phyloP scores from a whole-genome alignment of 2,113 vertebrate genomes.

The Fregetta grallaria region DNA sequence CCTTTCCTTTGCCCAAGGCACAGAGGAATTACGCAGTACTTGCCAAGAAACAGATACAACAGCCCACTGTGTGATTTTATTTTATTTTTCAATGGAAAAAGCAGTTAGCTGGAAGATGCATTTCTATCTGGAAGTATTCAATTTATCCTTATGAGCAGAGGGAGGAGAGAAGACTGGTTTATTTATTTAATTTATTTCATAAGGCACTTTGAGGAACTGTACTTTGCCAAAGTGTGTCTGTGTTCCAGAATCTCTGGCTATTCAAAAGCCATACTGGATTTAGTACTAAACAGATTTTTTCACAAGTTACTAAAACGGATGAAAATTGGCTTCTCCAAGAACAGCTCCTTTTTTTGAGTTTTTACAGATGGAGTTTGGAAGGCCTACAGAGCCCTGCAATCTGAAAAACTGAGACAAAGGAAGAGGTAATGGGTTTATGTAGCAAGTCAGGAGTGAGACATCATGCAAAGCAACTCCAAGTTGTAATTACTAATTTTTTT shows the following conservation, averaged over 20 bases:
- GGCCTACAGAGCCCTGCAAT: constrained; percentile 28
- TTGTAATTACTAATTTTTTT: not conserved
- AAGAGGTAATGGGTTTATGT: not conserved
- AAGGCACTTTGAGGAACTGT: constrained; percentile 4
- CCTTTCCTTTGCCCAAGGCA: not conserved
- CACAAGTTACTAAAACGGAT: constrained; percentile 52
- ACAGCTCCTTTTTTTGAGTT: constrained; percentile 38
- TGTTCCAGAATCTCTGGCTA: constrained; percentile 55
- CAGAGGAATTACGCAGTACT: not conserved
- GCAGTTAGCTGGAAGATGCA: not conserved
- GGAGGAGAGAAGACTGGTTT: not conserved
- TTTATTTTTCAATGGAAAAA: not conserved
- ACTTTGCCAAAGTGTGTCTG: constrained; percentile 24
- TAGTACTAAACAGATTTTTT: constrained; percentile 62
- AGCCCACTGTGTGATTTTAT: not conserved
- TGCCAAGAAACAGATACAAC: not conserved
- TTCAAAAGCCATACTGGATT: constrained; percentile 51
- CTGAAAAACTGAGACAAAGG: not conserved
- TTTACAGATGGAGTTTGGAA: constrained; percentile 60
- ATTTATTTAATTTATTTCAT: constrained; percentile 53
- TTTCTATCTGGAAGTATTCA: not conserved
- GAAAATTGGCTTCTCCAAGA: constrained; percentile 55
- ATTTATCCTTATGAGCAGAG: not conserved
- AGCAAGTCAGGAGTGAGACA: not conserved
- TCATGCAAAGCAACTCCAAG: not conserved